Percentiles rank a stretch among this genome's conserved stretches.
Evolutionary conservation across 1,140 invertebrate genomes (phyloP).

Genomic region (Drosophila aff.): DNA sequence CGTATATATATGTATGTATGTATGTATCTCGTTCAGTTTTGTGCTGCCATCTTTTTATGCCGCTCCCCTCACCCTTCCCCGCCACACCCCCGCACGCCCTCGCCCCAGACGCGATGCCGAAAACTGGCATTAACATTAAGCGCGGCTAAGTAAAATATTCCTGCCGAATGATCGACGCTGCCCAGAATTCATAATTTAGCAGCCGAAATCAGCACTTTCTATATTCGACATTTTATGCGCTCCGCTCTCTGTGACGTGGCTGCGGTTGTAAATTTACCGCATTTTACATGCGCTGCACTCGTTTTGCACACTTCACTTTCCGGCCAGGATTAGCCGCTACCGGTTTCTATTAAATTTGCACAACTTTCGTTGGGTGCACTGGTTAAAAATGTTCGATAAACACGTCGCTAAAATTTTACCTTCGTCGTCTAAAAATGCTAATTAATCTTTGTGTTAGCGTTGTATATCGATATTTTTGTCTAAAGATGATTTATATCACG

Average conservation of each 20-base stretch:
- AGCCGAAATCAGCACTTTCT: constrained; percentile 52
- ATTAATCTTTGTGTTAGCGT: constrained; percentile 70
- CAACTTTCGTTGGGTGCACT: constrained; percentile 41
- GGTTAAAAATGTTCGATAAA: constrained; percentile 59
- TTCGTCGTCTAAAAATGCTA: constrained; percentile 82
- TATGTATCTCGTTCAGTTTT: constrained; percentile 67
- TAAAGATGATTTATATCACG: too few relatives aligned
- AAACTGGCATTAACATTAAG: constrained; percentile 64
- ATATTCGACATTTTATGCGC: constrained; percentile 36
- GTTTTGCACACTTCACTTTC: constrained; percentile 39
- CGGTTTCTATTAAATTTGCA: constrained; percentile 60
- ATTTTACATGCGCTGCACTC: constrained; percentile 42
- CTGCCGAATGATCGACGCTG: constrained; percentile 37
- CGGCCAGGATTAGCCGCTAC: constrained; percentile 46
- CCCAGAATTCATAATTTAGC: constrained; percentile 54
- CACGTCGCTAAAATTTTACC: constrained; percentile 77
- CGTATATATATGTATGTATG: constrained; percentile 43
- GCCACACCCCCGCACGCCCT: constrained; percentile 37
- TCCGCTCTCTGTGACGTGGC: constrained; percentile 68
- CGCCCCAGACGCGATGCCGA: constrained; percentile 47
- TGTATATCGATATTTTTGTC: too few relatives aligned
- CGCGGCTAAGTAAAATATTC: constrained; percentile 22
- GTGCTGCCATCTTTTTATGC: constrained; percentile 78
- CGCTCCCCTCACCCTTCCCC: constrained; percentile 51
- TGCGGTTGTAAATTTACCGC: constrained; percentile 77